Conservation (phyloP, 2,797 vertebrate species). For the Balearica regulorum region DNA sequence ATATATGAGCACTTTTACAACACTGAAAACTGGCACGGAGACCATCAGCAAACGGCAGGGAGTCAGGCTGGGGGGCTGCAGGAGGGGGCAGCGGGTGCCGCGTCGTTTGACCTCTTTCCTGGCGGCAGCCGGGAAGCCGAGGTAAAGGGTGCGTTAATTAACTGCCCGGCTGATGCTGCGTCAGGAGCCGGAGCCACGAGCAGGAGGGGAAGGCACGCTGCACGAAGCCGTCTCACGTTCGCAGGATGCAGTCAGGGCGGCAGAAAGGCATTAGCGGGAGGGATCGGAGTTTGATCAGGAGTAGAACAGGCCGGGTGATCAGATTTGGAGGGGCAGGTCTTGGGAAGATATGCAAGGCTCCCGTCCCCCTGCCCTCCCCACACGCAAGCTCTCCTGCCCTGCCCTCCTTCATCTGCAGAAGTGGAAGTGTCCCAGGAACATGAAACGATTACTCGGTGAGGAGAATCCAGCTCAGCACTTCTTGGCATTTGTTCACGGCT, state of each 20-base stretch:
- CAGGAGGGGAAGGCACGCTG: background rate
- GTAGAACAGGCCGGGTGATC: background rate
- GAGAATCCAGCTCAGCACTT: slow-evolving; percentile 64
- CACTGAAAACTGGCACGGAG: background rate
- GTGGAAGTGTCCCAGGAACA: slow-evolving; percentile 60
- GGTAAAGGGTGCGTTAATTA: background rate
- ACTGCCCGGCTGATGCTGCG: accelerated
- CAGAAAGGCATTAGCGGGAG: background rate
- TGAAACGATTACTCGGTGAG: slow-evolving; percentile 58
- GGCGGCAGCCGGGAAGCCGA: background rate
- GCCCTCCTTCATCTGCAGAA: slow-evolving; percentile 10
- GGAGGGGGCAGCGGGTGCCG: accelerated
- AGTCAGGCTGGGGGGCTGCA: background rate
- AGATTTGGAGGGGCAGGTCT: slow-evolving; percentile 26
- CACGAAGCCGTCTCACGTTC: background rate
- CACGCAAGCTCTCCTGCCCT: background rate
- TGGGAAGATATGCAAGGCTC: background rate
- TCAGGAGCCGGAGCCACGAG: background rate
- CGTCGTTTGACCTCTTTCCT: background rate
- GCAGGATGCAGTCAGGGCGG: background rate
- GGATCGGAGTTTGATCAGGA: background rate
- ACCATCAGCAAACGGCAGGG: background rate
- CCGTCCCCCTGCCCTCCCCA: background rate
- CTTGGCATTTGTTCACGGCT: slow-evolving; percentile 59
- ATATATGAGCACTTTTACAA: background rate